Base-by-base conservation (phyloP, 2,113 vertebrate genomes). In the Oophaga pumilio region DNA sequence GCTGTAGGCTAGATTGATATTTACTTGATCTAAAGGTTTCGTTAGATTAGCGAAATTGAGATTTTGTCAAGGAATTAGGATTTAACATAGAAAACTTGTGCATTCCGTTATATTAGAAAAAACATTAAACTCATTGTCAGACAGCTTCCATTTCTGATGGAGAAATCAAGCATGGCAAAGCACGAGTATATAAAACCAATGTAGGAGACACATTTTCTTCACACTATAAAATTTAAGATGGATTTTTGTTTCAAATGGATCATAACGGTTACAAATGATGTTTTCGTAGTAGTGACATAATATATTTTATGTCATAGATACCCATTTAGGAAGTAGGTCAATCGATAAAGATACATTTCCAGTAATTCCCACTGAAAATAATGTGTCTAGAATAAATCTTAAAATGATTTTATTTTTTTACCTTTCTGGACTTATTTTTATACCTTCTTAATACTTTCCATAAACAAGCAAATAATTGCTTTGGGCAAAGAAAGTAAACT, bases 301-400 rank as follows among this genome's bases (percentile, higher is more conserved):
- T 78, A 57, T 82, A 82, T 50, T 49, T 50, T 49, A 50, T 64
- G 28, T 56, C 82, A 73, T 73, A 59, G 18, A 71, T 84, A 50
- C 66, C 6, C 49, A 56, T 33, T 26, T 20, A 18, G 6, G 73
- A 84, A 84, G 62, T 73, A 53, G 82, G 82, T 73, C 82, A 84
- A 57, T 84, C 82, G 73, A 84, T 84, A 84, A 78, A 52, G 49
- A 84, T 24, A 20, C 52, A 68, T 22, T 43, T 26, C 68, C 52
- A 68, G 82, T 71, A 84, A 84, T 56, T 84, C 43, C 82, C 82
- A 53, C 50, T 53, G 66, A 71, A 71, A 56, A 56, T 50, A 73
- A 84, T 59, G 26, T 59, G 50, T 84, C 60, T 68, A 56, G 56
- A 84, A 84, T 73, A 52, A 84, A 84, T 26, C 50, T 22, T 28